Base-by-base conservation (phyloP, 2,797 vertebrate genomes). In the Alfaro cultratus region DNA sequence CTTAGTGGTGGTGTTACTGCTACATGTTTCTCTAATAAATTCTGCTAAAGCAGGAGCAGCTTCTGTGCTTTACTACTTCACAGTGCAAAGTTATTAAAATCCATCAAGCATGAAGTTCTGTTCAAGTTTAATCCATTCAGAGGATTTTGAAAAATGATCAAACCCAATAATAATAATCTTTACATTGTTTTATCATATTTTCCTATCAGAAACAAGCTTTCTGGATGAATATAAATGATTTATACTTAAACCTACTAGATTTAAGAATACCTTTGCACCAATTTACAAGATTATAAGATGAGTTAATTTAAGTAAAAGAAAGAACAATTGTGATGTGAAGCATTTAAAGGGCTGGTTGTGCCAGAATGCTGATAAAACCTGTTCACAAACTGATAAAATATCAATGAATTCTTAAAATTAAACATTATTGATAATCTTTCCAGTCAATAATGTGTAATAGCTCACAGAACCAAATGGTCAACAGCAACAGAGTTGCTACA, bases 21-120 rank as follows among this genome's bases (percentile, higher is more conserved):
- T 23, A 9, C 49, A 23, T 9, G 21, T 23, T 77, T 80, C 77
- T 34, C 43, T 55, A 79, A 75, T 76, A 75, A 43, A 36, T 72
- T 53, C 47, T 45, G 67, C 29, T 39, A 23, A 49, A 53, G 18
- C 2, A 15, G 43, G 2, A 26, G 55, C 73, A 23, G 16, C 77
- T 5, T 36, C 41, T 46, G 11, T 18, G 5, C 70, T 16, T 67
- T 36, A 34, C 31, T 5, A 4, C 47, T 73, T 13, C 45, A 47
- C 29, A 6, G 1, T 41, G 23, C 16, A 11, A 9, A 53, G 34
- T 41, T 4, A 75, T 71, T 36, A 49, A 36, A 70, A 43, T 13
- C n/a, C 21, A 12, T 70, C 23, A 34, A 46, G 12, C 12, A 7
- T 46, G n/a, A 51, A 71, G 34, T 41, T 16, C 31, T 12, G n/a